These are phyloP conservation scores for Pyrrhia umbra DNA, from an alignment of 2,888 invertebrate genomes.

Conservation along the genomic window DNA sequence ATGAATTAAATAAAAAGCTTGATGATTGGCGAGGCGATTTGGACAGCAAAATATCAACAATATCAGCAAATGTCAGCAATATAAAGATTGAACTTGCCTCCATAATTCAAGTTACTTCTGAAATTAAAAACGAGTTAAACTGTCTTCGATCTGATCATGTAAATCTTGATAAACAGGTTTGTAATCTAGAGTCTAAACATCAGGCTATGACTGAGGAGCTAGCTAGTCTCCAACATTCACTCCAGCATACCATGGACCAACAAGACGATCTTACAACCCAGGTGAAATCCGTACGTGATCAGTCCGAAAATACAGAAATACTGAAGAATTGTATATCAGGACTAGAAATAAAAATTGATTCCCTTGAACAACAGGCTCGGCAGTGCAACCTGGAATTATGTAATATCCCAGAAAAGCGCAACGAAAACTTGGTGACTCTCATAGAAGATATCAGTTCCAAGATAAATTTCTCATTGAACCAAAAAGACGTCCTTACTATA, in stretches of 20 bases:
- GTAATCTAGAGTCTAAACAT: too few species aligned
- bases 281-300: neutral
- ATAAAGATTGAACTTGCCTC: neutral
- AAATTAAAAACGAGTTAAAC: too few species aligned
- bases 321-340: neutral
- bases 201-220: neutral
- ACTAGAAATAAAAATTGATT: neutral
- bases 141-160: too few species aligned
- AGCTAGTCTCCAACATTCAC: neutral
- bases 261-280: neutral
- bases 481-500: neutral
- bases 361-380: neutral
- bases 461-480: neutral
- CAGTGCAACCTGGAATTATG: slow-evolving; percentile 2
- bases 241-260: neutral
- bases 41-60: slow-evolving; percentile 6
- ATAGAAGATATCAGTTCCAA: neutral
- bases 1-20: neutral
- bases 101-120: too few species aligned
- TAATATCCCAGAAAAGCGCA: neutral
- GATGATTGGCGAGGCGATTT: neutral
- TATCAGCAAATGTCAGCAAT: neutral
- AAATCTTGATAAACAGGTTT: too few species aligned
- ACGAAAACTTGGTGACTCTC: neutral
- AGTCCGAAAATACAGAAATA: neutral